phyloP scores from a whole-genome alignment of 2,888 invertebrate species.

The Neoaliturus tenellus region DNA sequence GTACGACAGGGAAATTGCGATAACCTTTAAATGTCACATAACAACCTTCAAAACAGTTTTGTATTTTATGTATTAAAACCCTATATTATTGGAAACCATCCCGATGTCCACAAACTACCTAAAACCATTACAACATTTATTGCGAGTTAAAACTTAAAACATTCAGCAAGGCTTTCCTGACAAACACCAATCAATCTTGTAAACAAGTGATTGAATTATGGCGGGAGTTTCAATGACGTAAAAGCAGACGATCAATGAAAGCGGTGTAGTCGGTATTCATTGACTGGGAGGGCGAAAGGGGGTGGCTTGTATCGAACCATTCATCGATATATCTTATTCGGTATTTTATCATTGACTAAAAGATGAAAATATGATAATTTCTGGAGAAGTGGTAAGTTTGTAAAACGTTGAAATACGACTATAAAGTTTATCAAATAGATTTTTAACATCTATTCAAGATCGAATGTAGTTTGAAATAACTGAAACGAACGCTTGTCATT shows the following conservation, averaged over 20 bases:
- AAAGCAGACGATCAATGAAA: background rate
- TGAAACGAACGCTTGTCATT: no score
- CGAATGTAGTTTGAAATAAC: no score
- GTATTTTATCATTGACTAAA: background rate
- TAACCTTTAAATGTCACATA: background rate
- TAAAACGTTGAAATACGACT: no score
- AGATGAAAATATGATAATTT: no score
- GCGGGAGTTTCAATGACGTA: slow-evolving; percentile 22
- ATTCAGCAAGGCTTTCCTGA: background rate
- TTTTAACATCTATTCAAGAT: no score
- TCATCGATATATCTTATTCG: background rate
- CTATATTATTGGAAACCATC: no score
- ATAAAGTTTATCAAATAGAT: no score
- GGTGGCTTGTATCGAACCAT: background rate
- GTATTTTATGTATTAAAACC: background rate
- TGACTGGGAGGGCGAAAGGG: background rate
- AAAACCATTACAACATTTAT: background rate
- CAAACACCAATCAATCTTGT: background rate
- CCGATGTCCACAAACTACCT: no score
- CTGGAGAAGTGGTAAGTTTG: no score
- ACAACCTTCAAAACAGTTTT: background rate
- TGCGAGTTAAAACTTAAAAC: background rate
- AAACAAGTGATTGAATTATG: slow-evolving; percentile 4
- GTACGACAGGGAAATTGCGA: background rate
- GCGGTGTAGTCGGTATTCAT: background rate